Evolutionary conservation across 2,797 vertebrate species (phyloP).

Genomic region (Columba guinea): DNA sequence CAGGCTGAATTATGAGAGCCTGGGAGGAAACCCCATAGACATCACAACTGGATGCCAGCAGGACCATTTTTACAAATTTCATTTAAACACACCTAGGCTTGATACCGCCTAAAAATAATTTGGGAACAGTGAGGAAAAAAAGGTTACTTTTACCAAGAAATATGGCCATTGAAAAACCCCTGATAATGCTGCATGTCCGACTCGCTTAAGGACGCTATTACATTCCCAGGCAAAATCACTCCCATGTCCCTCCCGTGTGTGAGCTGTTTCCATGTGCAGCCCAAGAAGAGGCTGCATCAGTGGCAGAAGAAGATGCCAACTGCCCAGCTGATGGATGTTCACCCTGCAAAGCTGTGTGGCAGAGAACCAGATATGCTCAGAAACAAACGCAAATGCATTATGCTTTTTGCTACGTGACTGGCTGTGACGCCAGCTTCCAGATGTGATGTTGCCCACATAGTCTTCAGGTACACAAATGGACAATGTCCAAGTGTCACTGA

Average conservation of each 20-base stretch:
- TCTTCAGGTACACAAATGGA: background rate
- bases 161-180: fast-evolving
- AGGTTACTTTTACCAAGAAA: background rate
- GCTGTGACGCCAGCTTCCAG: background rate
- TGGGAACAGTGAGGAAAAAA: background rate
- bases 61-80: background rate
- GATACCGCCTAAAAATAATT: background rate
- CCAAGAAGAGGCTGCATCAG: background rate
- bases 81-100: background rate
- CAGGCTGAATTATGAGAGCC: background rate
- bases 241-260: fast-evolving
- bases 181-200: background rate
- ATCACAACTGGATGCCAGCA: background rate
- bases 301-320: background rate
- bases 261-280: background rate
- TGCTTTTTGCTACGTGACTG: fast-evolving
- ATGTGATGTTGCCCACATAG: fast-evolving
- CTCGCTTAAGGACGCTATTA: background rate
- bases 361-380: background rate
- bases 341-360: background rate
- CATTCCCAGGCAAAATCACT: background rate
- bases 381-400: background rate
- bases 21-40: background rate
- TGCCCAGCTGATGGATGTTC: background rate
- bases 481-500: fast-evolving